Base-by-base conservation (phyloP, 2,888 invertebrate genomes). In the Eilema caniola region DNA sequence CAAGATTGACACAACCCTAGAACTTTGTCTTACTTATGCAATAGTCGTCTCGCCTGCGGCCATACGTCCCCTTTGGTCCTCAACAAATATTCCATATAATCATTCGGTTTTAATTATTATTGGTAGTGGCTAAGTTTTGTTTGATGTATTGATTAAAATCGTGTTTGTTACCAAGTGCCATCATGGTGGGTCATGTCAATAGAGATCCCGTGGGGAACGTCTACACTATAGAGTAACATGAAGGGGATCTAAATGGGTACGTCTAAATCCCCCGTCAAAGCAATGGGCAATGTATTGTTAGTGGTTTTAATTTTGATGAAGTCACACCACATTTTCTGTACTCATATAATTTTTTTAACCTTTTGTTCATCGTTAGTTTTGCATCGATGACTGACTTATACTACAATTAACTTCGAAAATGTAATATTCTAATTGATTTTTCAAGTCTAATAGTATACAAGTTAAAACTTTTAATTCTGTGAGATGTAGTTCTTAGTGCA, bases 41-140 rank as follows among this genome's bases (percentile, higher is more conserved):
- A 85, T 84, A 86, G 87, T 80, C 83, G 76, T 80, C 79, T 84
- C 77, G 94, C 94, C 92, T 79, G 85, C 79, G 91, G 94, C 91
- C 81, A 81, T 81, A 85, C 86, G 84, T 90, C 81, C 87, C 93
- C 90, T 90, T 88, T 86, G 87, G 93, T 94, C 95, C 95, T 95
- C 86, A 86, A 88, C 94, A 95, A 95, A 95, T 95, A 95, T 95
- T 92, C 92, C 88, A 90, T 90, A 92, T 93, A 94, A 95, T 95
- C 91, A 94, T 95, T 92, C 93, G 92, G 89, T 95, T 95, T 95
- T 95, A 95, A 95, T 95, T 95, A 95, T 95, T 95, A 95, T 95
- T 93, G 93, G 92, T 90, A 91, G 92, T 90, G 92, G 92, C 88
- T 88, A 90, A 92, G 91, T 93, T 92, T 90, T 95, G 95, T 95